phyloP scores from a whole-genome alignment of 2,113 vertebrate species.

The Pao palembangensis region DNA sequence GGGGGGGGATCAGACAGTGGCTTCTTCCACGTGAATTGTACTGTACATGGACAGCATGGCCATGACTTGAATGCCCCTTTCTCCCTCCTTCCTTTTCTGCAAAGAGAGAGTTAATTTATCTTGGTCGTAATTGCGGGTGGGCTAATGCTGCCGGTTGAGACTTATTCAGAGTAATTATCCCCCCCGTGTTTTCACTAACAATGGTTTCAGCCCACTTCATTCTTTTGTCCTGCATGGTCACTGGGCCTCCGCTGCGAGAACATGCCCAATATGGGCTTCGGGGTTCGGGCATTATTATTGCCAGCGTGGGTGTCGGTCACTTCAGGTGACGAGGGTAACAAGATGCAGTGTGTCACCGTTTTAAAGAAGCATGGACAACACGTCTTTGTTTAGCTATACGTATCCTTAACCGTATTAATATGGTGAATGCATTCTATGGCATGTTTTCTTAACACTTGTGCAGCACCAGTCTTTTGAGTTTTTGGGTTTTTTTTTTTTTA shows the following conservation, averaged over 20 bases:
- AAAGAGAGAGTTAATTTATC: slow-evolving; percentile 52
- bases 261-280: slow-evolving; percentile 21
- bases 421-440: too few relatives aligned
- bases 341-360: slow-evolving; percentile 5
- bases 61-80: slow-evolving; percentile 3
- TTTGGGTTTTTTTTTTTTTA: too few relatives aligned
- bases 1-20: not conserved
- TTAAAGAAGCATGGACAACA: too few relatives aligned
- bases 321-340: not conserved
- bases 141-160: slow-evolving; percentile 51
- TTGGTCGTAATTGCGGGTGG: slow-evolving; percentile 51
- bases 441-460: too few relatives aligned
- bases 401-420: too few relatives aligned
- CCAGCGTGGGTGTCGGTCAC: slow-evolving; percentile 25
- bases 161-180: slow-evolving; percentile 60
- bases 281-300: slow-evolving; percentile 17
- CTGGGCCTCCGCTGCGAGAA: slow-evolving; percentile 28
- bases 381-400: too few relatives aligned
- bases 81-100: slow-evolving; percentile 1
- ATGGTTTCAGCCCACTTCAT: slow-evolving; percentile 36
- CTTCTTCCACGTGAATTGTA: slow-evolving; percentile 26
- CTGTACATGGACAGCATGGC: slow-evolving; percentile 28
- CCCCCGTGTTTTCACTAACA: slow-evolving; percentile 54
- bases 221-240: slow-evolving; percentile 41
- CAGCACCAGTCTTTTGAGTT: too few relatives aligned